phyloP scores from a whole-genome alignment of 2,888 invertebrate genomes.

The Phania funesta region DNA sequence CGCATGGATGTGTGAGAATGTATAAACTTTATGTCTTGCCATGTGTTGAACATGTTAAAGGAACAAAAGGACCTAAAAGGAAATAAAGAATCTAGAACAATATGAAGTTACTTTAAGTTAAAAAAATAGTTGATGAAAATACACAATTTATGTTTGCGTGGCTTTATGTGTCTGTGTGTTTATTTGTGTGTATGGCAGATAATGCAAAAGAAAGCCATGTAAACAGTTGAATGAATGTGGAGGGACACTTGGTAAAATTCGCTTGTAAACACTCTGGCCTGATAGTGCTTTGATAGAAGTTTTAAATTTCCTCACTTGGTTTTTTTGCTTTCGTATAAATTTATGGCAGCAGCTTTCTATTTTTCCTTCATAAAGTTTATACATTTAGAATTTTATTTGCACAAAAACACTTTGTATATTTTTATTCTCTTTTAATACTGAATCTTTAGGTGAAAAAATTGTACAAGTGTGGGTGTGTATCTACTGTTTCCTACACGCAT shows the following conservation, averaged over 20 bases:
- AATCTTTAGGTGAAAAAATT: background rate
- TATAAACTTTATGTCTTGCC: background rate
- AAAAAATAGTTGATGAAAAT: conserved; percentile 8
- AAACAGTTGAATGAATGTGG: background rate
- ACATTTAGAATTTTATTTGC: conserved; percentile 3
- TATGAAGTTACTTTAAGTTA: conserved; percentile 2
- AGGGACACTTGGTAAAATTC: background rate
- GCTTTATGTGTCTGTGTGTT: background rate
- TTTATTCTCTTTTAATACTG: background rate
- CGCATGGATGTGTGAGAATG: background rate
- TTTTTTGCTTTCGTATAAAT: background rate
- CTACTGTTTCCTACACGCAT: conserved; percentile 27
- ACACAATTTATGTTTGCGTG: background rate
- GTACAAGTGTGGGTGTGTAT: background rate
- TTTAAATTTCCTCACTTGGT: background rate
- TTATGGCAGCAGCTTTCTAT: background rate
- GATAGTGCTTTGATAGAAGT: too few species aligned
- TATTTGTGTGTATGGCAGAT: background rate
- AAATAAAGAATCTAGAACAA: background rate
- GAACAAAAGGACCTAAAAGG: background rate
- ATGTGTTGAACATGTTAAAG: conserved; percentile 25
- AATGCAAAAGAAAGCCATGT: background rate
- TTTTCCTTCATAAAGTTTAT: background rate
- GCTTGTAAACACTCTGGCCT: background rate
- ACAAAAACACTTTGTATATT: conserved; percentile 3